A percentile compares a stretch with the other conserved stretches of the same genome.
These are phyloP conservation scores for Dreissena rostriformis DNA, from an alignment of 1,140 invertebrate genomes.

Conservation along the genomic window DNA sequence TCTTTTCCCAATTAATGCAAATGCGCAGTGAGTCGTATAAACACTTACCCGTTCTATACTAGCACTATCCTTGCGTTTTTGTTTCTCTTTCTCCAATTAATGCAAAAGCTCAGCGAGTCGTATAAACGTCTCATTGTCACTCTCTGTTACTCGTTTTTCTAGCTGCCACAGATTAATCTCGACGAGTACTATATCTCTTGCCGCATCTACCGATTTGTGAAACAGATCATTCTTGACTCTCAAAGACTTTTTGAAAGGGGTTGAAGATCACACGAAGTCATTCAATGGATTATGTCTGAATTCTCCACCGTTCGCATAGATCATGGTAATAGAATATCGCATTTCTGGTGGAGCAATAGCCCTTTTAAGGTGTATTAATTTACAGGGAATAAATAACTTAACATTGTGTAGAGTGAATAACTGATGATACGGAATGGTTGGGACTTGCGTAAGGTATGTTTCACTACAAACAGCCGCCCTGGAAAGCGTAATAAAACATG, in stretches of 20 bases:
- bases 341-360: constrained; percentile 25
- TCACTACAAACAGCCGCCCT: too few species aligned
- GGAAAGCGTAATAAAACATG: too few species aligned
- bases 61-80: neutral
- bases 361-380: constrained; percentile 46
- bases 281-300: constrained; percentile 22
- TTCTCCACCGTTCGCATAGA: constrained; percentile 16
- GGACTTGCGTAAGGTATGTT: too few species aligned
- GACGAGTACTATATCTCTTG: constrained; percentile 16
- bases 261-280: constrained; percentile 16
- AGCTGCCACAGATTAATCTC: constrained; percentile 6
- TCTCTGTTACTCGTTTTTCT: constrained; percentile 6
- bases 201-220: constrained; percentile 31
- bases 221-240: constrained; percentile 17
- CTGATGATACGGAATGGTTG: neutral
- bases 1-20: constrained; percentile 20
- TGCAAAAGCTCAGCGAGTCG: constrained; percentile 16
- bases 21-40: constrained; percentile 21
- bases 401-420: neutral
- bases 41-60: too few species aligned
- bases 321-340: constrained; percentile 49
- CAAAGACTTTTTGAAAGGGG: constrained; percentile 18
- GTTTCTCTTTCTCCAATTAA: constrained; percentile 31
- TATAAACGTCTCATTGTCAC: constrained; percentile 28
- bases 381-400: constrained; percentile 25